A percentile compares a stretch with the other conserved stretches of the same genome.
phyloP scores from a whole-genome alignment of 2,888 invertebrate genomes.

The Acrocyrtus sp. region DNA sequence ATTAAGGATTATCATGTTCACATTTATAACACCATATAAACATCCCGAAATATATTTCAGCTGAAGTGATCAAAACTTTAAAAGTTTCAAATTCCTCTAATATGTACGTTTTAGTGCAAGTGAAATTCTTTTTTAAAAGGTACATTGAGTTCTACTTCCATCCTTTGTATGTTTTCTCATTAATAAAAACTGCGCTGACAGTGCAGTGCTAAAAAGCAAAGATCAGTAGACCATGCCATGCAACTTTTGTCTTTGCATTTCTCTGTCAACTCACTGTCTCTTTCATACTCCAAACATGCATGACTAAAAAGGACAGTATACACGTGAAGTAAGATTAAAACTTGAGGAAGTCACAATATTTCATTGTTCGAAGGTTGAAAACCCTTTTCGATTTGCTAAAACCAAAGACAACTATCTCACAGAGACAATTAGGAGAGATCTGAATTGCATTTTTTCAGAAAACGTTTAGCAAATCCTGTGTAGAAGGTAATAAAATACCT shows the following conservation, averaged over 20 bases:
- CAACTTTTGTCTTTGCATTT: slow-evolving; percentile 27
- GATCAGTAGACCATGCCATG: slow-evolving; percentile 15
- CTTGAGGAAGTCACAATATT: background rate
- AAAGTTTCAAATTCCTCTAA: no score
- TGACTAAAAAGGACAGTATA: background rate
- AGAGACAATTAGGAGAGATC: background rate
- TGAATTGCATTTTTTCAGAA: no score
- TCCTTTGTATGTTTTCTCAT: background rate
- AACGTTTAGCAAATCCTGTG: no score
- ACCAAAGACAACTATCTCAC: background rate
- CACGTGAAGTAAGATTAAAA: background rate
- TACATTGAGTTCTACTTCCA: background rate
- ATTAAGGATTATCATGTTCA: slow-evolving; percentile 20
- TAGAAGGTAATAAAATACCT: no score
- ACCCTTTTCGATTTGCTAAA: background rate
- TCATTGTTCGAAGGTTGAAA: background rate
- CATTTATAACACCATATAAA: slow-evolving; percentile 9
- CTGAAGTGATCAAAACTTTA: background rate
- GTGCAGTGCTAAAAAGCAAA: background rate
- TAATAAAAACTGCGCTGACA: background rate
- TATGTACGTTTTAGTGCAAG: slow-evolving; percentile 16
- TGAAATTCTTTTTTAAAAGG: slow-evolving; percentile 17
- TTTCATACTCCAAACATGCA: background rate
- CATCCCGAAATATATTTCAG: no score
- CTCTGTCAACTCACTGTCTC: no score